These are phyloP conservation scores for Bagarius yarrelli DNA, from an alignment of 2,113 vertebrate genomes.

Conservation along the genomic window DNA sequence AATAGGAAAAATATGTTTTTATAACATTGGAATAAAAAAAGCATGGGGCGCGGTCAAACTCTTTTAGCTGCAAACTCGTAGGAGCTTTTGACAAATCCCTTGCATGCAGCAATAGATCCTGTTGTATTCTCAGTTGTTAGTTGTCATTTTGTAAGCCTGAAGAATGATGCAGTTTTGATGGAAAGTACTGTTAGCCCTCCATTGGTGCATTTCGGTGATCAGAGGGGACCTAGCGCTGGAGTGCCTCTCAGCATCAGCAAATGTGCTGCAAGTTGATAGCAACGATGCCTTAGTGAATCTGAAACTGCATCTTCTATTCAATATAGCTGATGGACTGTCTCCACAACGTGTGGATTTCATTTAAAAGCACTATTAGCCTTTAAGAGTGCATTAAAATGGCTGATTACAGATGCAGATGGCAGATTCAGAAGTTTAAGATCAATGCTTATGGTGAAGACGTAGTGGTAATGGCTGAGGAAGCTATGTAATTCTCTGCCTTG, in stretches of 20 bases:
- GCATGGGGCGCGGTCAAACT: neutral
- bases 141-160: neutral
- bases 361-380: neutral
- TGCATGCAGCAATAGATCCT: neutral
- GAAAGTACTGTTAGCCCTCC: neutral
- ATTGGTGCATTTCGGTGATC: neutral
- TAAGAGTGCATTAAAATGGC: too few relatives aligned
- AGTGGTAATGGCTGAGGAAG: neutral
- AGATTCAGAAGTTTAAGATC: neutral
- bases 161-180: neutral
- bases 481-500: neutral
- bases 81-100: neutral
- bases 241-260: neutral
- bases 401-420: too few relatives aligned
- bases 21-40: neutral
- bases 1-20: neutral
- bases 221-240: neutral
- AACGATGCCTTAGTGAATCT: neutral
- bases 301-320: neutral
- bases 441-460: neutral
- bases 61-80: neutral
- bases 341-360: neutral
- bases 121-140: neutral
- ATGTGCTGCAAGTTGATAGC: neutral
- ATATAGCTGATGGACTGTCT: neutral